These are phyloP conservation scores for Stenurella melanura DNA, from an alignment of 2,888 invertebrate genomes.

Conservation along the genomic window DNA sequence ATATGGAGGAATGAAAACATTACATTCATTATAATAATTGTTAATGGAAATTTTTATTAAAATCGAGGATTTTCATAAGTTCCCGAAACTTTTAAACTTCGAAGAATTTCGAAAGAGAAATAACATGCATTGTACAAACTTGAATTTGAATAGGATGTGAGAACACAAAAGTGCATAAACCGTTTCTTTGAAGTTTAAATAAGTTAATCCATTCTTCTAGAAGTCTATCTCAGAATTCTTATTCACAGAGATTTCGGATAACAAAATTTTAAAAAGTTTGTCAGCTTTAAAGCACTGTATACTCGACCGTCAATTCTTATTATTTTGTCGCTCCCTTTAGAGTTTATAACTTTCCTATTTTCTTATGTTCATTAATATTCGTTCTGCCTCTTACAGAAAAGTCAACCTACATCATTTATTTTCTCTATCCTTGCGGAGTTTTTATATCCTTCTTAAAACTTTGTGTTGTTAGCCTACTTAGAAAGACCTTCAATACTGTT, in stretches of 20 bases:
- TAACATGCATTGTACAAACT: not conserved
- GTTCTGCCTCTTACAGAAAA: conserved; percentile 43
- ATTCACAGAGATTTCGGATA: conserved; percentile 15
- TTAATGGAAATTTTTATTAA: no score
- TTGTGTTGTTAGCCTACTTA: conserved; percentile 23
- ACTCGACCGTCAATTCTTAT: conserved; percentile 29
- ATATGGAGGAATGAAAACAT: no score
- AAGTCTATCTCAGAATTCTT: conserved; percentile 19
- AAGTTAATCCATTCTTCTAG: conserved; percentile 20
- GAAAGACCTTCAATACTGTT: conserved; percentile 4
- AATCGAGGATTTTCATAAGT: no score
- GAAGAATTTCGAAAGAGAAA: not conserved
- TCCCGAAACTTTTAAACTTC: not conserved
- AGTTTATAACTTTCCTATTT: conserved; percentile 39
- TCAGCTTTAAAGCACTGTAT: conserved; percentile 16
- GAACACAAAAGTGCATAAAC: conserved; percentile 25
- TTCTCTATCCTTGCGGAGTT: conserved; percentile 35
- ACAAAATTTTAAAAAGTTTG: conserved; percentile 31
- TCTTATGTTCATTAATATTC: conserved; percentile 45
- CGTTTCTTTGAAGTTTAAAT: conserved; percentile 23
- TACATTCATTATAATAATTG: no score
- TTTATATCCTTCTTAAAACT: conserved; percentile 34
- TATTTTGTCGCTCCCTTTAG: conserved; percentile 36
- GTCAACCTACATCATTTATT: conserved; percentile 46
- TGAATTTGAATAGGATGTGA: conserved; percentile 10